phyloP scores from a whole-genome alignment of 1,140 invertebrate species.

The Brevipalpus yothersi region DNA sequence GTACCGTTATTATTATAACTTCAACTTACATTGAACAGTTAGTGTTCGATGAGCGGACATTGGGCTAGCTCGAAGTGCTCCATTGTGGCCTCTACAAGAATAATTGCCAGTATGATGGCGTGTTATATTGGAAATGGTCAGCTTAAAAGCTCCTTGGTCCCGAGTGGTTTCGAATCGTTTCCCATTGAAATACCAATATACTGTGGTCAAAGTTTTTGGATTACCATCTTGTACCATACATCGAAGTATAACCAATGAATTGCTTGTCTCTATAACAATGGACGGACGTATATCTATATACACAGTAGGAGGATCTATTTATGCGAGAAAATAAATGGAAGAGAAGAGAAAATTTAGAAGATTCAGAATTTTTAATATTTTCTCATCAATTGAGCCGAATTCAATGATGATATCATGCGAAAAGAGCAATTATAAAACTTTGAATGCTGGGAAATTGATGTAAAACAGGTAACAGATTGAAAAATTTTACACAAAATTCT shows the following conservation, averaged over 20 bases:
- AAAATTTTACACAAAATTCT: no score
- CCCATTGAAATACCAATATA: conserved; percentile 14
- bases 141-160: background rate
- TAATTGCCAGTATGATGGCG: conserved; percentile 12
- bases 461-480: no score
- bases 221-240: conserved; percentile 13
- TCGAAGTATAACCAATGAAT: conserved; percentile 8
- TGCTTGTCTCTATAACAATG: conserved; percentile 10
- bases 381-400: background rate
- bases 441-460: no score
- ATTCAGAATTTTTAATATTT: no score
- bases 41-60: conserved; percentile 8
- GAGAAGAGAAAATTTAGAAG: background rate
- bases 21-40: conserved; percentile 13
- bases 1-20: background rate
- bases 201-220: conserved; percentile 10
- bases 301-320: conserved; percentile 13
- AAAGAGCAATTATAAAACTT: background rate
- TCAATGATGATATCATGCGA: background rate
- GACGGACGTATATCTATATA: conserved; percentile 7
- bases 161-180: conserved; percentile 11
- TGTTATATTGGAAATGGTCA: conserved; percentile 9
- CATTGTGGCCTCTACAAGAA: conserved; percentile 13
- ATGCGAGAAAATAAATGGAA: background rate
- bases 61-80: conserved; percentile 10